These are phyloP conservation scores for Microctonus aethiopoides DNA, from an alignment of 2,888 invertebrate species.

Conservation along the genomic window DNA sequence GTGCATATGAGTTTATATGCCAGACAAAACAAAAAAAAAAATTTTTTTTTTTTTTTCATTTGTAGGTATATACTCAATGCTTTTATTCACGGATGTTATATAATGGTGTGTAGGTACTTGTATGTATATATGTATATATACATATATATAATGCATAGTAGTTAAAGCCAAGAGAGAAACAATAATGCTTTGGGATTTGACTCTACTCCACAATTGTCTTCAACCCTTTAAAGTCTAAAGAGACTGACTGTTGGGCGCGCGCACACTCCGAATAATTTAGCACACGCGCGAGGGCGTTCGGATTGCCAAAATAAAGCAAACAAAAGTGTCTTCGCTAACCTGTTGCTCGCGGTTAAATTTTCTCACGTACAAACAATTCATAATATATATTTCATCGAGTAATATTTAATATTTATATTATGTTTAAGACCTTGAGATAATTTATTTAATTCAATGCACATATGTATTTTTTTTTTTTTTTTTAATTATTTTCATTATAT, in stretches of 20 bases:
- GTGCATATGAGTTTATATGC: neutral
- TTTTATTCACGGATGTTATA: neutral
- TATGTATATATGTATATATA: neutral
- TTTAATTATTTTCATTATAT: too few species aligned
- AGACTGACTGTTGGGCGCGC: neutral
- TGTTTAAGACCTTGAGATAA: too few species aligned
- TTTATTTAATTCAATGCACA: too few species aligned
- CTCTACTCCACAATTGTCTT: neutral
- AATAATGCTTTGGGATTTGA: neutral
- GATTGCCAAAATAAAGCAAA: conserved; percentile 30
- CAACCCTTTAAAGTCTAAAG: neutral
- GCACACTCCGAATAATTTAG: conserved; percentile 27
- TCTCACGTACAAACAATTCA: conserved; percentile 14
- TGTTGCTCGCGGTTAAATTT: conserved; percentile 28
- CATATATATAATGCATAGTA: neutral
- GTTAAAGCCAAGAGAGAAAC: neutral
- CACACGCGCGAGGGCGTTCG: conserved; percentile 12
- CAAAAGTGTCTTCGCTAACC: conserved; percentile 31
- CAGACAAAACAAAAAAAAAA: neutral
- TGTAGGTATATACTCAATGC: neutral
- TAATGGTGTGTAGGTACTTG: too few species aligned
- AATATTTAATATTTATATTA: too few species aligned
- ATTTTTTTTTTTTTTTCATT: too few species aligned
- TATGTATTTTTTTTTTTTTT: too few species aligned
- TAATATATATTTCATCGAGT: too few species aligned